phyloP scores from a whole-genome alignment of 1,140 invertebrate genomes.

The Listronotus bonariensis region DNA sequence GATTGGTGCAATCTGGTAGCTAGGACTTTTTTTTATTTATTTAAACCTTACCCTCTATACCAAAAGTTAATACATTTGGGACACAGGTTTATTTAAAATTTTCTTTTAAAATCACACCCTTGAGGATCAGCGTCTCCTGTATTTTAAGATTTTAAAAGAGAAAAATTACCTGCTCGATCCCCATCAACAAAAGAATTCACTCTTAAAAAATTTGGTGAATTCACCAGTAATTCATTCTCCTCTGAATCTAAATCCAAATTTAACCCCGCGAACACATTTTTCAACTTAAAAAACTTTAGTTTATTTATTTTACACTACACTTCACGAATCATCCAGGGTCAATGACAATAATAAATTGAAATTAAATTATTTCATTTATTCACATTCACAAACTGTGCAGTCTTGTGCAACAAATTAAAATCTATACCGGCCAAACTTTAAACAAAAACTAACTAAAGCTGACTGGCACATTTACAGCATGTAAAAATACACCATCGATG shows the following conservation, averaged over 20 bases:
- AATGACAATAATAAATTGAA: slow-evolving; percentile 7
- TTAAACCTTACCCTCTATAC: no score
- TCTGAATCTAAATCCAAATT: slow-evolving; percentile 35
- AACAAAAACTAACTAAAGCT: slow-evolving; percentile 25
- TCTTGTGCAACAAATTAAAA: slow-evolving; percentile 7
- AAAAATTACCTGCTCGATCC: slow-evolving; percentile 35
- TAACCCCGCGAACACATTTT: slow-evolving; percentile 46
- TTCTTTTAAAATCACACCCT: no score
- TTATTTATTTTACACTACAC: background rate
- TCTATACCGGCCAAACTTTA: slow-evolving; percentile 5
- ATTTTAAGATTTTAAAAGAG: no score
- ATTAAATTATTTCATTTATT: no score
- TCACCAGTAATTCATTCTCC: slow-evolving; percentile 29
- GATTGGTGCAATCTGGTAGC: no score
- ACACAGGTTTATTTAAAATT: no score
- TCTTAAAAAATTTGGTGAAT: slow-evolving; percentile 42
- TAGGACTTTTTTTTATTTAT: no score
- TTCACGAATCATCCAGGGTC: no score
- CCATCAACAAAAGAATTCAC: slow-evolving; percentile 48
- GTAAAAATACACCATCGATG: slow-evolving; percentile 31
- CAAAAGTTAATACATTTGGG: no score
- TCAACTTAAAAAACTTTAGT: background rate
- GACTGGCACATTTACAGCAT: slow-evolving; percentile 38
- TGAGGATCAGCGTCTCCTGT: no score
- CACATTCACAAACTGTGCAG: background rate